Conservation (phyloP, 2,888 invertebrate species). For the Nebria salina region DNA sequence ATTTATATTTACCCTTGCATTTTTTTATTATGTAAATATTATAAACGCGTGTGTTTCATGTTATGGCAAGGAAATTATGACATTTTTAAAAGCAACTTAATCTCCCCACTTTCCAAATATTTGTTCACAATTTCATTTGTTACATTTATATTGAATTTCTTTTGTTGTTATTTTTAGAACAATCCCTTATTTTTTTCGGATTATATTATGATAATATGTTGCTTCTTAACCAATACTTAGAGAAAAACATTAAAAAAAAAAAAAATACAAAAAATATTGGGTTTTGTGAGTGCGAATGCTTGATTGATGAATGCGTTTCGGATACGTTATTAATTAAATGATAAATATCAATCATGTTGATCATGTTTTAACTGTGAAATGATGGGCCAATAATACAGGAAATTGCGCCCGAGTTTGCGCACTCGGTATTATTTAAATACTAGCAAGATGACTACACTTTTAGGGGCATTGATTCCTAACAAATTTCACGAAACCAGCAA, state of each 20-base stretch:
- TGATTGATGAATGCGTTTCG: slow-evolving; percentile 31
- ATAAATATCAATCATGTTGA: slow-evolving; percentile 36
- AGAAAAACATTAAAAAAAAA: background rate
- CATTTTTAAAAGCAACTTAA: background rate
- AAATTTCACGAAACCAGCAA: background rate
- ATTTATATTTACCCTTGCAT: slow-evolving; percentile 1
- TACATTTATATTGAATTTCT: background rate
- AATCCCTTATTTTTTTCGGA: slow-evolving; percentile 24
- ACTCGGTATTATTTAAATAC: slow-evolving; percentile 22
- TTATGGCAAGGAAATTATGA: background rate
- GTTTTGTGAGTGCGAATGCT: slow-evolving; percentile 39
- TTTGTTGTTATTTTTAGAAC: slow-evolving; percentile 5
- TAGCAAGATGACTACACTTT: background rate
- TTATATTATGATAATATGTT: slow-evolving; percentile 35
- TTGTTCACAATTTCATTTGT: background rate
- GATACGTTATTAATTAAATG: slow-evolving; percentile 27
- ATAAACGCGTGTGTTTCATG: background rate
- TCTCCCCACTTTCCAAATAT: background rate
- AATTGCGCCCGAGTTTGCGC: slow-evolving; percentile 44
- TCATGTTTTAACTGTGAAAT: slow-evolving; percentile 28
- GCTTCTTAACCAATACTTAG: slow-evolving; percentile 45
- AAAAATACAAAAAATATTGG: slow-evolving; percentile 36
- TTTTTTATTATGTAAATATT: slow-evolving; percentile 1
- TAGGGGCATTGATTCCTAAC: background rate
- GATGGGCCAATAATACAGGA: slow-evolving; percentile 37